These are phyloP conservation scores for Gymnobelideus leadbeateri DNA, from an alignment of 2,113 vertebrate species.

Conservation along the genomic window DNA sequence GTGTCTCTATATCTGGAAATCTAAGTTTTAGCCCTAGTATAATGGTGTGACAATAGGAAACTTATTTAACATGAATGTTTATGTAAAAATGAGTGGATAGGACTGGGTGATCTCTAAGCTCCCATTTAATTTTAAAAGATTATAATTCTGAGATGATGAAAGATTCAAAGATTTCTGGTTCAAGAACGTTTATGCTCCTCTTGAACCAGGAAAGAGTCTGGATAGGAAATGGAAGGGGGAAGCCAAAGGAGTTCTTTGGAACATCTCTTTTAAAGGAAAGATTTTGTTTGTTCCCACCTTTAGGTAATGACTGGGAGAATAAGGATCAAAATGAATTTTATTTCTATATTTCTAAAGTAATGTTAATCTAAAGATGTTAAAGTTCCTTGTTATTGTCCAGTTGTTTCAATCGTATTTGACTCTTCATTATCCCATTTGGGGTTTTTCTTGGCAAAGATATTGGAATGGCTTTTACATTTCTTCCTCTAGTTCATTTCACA, in stretches of 20 bases:
- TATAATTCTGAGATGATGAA: neutral
- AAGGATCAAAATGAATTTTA: neutral
- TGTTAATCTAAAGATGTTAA: neutral
- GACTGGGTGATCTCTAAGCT: neutral
- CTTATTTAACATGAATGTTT: neutral
- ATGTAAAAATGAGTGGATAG: neutral
- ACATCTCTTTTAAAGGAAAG: neutral
- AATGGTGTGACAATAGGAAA: neutral
- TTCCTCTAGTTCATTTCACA: too few relatives aligned
- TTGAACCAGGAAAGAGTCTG: neutral
- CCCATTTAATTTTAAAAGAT: neutral
- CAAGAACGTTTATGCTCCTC: neutral
- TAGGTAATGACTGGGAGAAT: neutral
- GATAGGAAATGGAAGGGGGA: neutral
- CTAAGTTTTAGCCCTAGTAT: neutral
- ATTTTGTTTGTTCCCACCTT: neutral
- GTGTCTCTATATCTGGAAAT: neutral
- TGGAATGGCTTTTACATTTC: too few relatives aligned
- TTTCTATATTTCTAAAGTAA: conserved; percentile 7
- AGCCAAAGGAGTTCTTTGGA: neutral
- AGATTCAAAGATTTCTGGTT: neutral
- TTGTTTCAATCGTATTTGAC: too few relatives aligned
- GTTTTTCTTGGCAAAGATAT: too few relatives aligned
- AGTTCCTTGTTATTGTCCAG: neutral
- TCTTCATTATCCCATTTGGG: too few relatives aligned